Evolutionary conservation across 2,888 invertebrate species (phyloP), one percentile per base, ranked within the genome.

Genomic region (Chrysolina americana): DNA sequence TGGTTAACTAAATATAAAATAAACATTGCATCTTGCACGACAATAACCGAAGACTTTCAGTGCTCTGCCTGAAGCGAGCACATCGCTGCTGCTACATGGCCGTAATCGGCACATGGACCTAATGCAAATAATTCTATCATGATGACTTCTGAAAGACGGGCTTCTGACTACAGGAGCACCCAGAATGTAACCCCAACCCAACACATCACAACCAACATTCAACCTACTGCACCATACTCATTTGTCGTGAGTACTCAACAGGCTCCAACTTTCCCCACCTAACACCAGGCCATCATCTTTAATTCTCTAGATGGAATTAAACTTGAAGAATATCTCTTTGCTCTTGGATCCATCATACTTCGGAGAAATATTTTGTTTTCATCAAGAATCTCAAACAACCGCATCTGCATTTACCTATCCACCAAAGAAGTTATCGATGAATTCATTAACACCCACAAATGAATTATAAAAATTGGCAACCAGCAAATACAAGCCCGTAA

Each of bases 81-180:
- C n/a, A n/a, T n/a, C n/a, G n/a, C n/a, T n/a, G n/a, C n/a, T n/a
- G n/a, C n/a, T n/a, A n/a, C n/a, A n/a, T n/a, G 64, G 41, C 44
- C 44, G 64, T 17, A 64, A 15, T 41, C 36, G 21, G 53, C 21
- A 17, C 53, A 19, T 41, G 21, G 21, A 28, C 66, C 13, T 50
- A 48, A 66, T 66, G 48, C 9, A 8, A 50, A 6, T 23, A 47
- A 50, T 8, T 21, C 21, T 13, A 66, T 50, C 13, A 66, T 66
- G 28, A 23, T 36, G 13, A 17, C 44, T 21, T 9, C 11, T 15
- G 47, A 36, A 21, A 23, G 17, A 50, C 21, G 50, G 66, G 23
- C 66, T 66, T 66, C 66, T 66, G 66, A 23, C 66, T 66, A 66
- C 50, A 66, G 50, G 66, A 66, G 66, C 23, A 23, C 48, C 28